Percentiles rank a stretch among this genome's conserved stretches.
Evolutionary conservation across 2,113 vertebrate species (phyloP).

Genomic region (Mesembrinibis cayennensis): DNA sequence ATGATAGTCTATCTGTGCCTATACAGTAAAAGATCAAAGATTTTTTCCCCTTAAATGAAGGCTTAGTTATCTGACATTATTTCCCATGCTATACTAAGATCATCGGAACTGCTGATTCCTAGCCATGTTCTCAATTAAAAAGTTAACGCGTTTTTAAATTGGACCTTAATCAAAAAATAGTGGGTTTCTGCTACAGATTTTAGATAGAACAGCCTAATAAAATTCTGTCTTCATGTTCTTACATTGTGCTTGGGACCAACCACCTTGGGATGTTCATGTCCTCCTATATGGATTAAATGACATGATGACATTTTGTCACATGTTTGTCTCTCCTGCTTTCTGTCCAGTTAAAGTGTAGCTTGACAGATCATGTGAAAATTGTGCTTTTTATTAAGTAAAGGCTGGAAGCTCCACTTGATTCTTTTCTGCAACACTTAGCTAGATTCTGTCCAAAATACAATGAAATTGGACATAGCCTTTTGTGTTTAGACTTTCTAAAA

Average conservation of each 20-base stretch:
- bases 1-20: background rate
- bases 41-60: background rate
- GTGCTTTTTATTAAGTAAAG: background rate
- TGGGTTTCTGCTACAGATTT: background rate
- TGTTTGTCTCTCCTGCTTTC: background rate
- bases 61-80: background rate
- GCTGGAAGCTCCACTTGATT: background rate
- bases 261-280: background rate
- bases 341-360: background rate
- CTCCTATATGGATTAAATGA: background rate
- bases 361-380: background rate
- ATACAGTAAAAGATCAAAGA: background rate
- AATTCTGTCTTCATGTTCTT: background rate
- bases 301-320: background rate
- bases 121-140: constrained; percentile 3
- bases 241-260: fast-evolving
- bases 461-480: constrained; percentile 2
- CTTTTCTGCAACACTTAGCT: background rate
- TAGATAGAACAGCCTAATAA: background rate
- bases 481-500: constrained; percentile 35
- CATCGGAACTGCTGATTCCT: background rate
- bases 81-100: background rate
- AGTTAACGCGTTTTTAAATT: constrained; percentile 4
- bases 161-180: background rate
- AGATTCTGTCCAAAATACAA: constrained; percentile 10